Base-by-base conservation (phyloP, 2,113 vertebrate genomes). In the Catharus bicknelli region DNA sequence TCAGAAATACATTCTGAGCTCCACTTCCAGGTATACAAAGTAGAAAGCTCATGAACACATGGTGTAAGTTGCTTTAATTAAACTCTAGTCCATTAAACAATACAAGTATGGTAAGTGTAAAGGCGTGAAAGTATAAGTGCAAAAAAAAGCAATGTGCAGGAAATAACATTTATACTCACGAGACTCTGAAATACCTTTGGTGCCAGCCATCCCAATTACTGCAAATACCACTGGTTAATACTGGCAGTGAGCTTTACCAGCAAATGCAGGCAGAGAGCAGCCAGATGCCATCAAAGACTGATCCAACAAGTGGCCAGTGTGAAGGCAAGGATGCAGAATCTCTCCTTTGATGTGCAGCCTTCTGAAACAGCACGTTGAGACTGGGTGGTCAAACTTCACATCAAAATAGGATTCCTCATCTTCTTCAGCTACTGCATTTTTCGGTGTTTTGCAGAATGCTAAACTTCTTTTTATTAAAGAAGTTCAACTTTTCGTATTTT, bases 341-440 rank as follows among this genome's bases (percentile, higher is more conserved):
- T 89, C 73, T 68, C 83, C 84, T 90, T 38, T 83, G 68, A 95
- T 62, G 87, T 70, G 80, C 64, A 76, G 67, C 17, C n/a, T 78
- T 75, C 84, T 54, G 72, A 64, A 86, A 77, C 10, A 7, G 54
- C n/a, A 17, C 2, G 0, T 11, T 30, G 86, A 95, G 54, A 42
- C 54, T 58, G 90, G 90, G 92, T 90, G 93, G 90, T 57, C 95
- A 81, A 16, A 67, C 74, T 94, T 78, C 81, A 90, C 53, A 83
- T 54, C 22, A 67, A 91, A 94, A 89, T 0, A 2, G 0, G 10
- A 73, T 43, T 70, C 80, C 64, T 83, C 81, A 47, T 47, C 64
- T 70, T 64, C 5, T 43, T 79, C 88, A 83, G 78, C 50, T 32
- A n/a, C 25, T 30, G 36, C 45, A 7, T 55, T 94, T 78, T 73